Evolutionary conservation across 2,797 vertebrate species (phyloP), one percentile per base, ranked within the genome.

Genomic region (Pseudochirops corinnae): DNA sequence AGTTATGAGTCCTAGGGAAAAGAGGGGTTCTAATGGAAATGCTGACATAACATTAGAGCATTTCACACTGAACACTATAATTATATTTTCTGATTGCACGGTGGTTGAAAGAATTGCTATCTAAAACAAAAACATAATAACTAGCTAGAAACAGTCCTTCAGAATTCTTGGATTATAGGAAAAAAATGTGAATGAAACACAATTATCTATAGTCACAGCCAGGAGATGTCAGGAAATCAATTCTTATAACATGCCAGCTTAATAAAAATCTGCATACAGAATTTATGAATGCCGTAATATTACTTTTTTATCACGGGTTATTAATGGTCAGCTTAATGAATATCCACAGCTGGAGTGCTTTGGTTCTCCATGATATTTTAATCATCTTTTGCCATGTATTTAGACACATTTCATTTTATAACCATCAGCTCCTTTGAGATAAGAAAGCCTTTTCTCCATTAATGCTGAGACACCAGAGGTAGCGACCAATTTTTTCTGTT

Each of bases 241-340:
- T 99, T 99, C 98, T 98, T 98, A 99, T 98, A 99, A 99, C 96
- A 98, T 98, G 97, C 97, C 98, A 98, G 98, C 98, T 98, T 99
- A 99, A 99, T 99, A 99, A 98, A 87, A 99, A 99, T 99, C 98
- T 99, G 98, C 98, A 99, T 99, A 98, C 97, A 98, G 98, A 99
- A 99, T 99, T 99, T 98, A 99, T 99, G 99, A 99, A 99, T 98
- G 98, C 96, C 98, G 98, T 98, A 98, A 98, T 99, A 98, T 98
- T 99, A 98, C 97, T 98, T 98, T 56, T 99, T 99, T 99, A 99
- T 99, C 97, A 95, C 97, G 98, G 98, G 97, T 98, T 99, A 98
- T 99, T 99, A 99, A 99, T 99, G 99, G 98, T 98, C 99, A 99
- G 98, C 99, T 99, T 99, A 99, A 99, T 99, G 98, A 99, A 99